Conservation (phyloP, 2,113 vertebrate species). For the Channa argus region DNA sequence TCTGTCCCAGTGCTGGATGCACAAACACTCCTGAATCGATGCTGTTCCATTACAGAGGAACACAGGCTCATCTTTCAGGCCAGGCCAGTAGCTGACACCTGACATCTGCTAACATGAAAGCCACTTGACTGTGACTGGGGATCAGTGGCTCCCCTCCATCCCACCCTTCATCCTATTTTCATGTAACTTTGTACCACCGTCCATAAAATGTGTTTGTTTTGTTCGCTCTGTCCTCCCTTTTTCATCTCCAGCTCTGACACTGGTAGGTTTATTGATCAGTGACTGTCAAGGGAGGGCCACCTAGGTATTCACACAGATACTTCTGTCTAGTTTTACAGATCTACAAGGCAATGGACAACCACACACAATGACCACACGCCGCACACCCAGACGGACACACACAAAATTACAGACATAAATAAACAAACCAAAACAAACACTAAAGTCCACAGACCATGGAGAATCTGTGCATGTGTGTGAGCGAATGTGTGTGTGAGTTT, state of each 20-base stretch:
- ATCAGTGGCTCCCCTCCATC: slow-evolving; percentile 65
- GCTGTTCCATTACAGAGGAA: slow-evolving; percentile 74
- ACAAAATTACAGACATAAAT: slow-evolving; percentile 58
- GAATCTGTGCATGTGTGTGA: slow-evolving; percentile 47
- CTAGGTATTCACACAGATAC: slow-evolving; percentile 30
- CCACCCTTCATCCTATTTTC: slow-evolving; percentile 25
- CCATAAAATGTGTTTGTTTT: slow-evolving; percentile 53
- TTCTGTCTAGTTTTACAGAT: slow-evolving; percentile 32
- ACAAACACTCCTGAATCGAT: slow-evolving; percentile 77
- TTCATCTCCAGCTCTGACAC: slow-evolving; percentile 19
- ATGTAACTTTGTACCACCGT: slow-evolving; percentile 47
- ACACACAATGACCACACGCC: slow-evolving; percentile 31
- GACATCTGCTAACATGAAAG: slow-evolving; percentile 82
- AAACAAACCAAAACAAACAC: slow-evolving; percentile 60
- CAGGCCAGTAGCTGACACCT: slow-evolving; percentile 74
- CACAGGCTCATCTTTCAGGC: slow-evolving; percentile 80
- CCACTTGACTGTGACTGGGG: slow-evolving; percentile 73
- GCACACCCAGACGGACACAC: slow-evolving; percentile 8
- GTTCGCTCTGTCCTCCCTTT: slow-evolving; percentile 21
- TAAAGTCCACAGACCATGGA: slow-evolving; percentile 57
- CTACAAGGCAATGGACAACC: neutral
- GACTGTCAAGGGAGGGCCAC: slow-evolving; percentile 33
- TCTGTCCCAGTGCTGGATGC: slow-evolving; percentile 62
- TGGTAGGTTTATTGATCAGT: slow-evolving; percentile 71
- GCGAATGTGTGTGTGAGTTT: slow-evolving; percentile 36